Evolutionary conservation across 2,113 vertebrate genomes (phyloP).

Genomic region (Chaetura pelagica): DNA sequence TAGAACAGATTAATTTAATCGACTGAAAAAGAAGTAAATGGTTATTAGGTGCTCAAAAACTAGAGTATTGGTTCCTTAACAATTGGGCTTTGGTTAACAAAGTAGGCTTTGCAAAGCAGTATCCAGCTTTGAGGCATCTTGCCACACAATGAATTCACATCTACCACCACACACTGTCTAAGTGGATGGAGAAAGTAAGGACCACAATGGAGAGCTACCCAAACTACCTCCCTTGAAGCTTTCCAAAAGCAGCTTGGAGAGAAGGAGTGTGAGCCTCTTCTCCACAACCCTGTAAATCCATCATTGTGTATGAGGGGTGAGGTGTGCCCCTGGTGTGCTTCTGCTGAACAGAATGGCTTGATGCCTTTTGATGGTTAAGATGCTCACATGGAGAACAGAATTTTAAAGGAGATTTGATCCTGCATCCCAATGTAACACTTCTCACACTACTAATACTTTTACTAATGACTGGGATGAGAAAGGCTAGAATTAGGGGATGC

Average conservation of each 20-base stretch:
- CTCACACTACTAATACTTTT: background rate
- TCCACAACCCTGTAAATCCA: background rate
- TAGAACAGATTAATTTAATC: background rate
- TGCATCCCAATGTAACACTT: background rate
- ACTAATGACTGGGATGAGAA: background rate
- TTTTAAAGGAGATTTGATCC: background rate
- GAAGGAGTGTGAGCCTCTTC: background rate
- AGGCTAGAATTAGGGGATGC: background rate
- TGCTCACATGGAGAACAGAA: background rate
- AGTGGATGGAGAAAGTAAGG: background rate
- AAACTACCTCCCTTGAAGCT: background rate
- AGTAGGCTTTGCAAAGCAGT: background rate
- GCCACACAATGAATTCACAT: background rate
- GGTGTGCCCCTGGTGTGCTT: background rate
- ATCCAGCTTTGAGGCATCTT: background rate
- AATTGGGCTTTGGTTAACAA: background rate
- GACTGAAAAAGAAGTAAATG: background rate
- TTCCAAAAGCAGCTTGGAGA: background rate
- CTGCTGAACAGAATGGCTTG: background rate
- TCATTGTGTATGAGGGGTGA: background rate
- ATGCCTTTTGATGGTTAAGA: background rate
- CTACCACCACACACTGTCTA: background rate
- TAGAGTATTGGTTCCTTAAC: background rate
- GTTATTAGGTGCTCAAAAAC: background rate
- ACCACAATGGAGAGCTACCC: background rate